Evolutionary conservation across 2,888 invertebrate species (phyloP), one percentile per base, ranked within the genome.

Genomic region (Merodon equestris): DNA sequence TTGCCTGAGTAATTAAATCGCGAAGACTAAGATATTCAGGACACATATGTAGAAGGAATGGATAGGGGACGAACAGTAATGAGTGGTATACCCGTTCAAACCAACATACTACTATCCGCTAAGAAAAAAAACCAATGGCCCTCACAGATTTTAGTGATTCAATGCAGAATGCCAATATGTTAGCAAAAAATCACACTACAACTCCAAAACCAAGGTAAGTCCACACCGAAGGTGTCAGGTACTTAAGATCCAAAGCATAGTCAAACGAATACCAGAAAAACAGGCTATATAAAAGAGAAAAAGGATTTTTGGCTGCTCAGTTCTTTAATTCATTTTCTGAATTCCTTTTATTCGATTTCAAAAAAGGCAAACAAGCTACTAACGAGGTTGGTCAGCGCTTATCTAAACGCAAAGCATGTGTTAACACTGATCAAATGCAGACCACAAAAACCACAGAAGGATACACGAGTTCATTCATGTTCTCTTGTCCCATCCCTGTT

Each of bases 351-450:
- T 77, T 77, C 72, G 53, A 77, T 68, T 67, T 47, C 54, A 73
- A 72, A 68, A 48, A 1, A 19, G 13, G 5, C 40, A 9, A 40
- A 9, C 12, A 40, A 40, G 10, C 36, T 5, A 36, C 36, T 5
- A 36, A 7, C 36, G 36, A 42, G 77, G 67, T 68, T 61, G 76
- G 61, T 36, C 64, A 27, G 60, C 67, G 67, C 73, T 77, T 77
- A 77, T 77, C 77, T 77, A 77, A 72, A 77, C 63, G 61, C 77
- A 72, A 77, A 77, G 77, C 77, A 77, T 77, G 67, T 77, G 77
- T 77, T 77, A 77, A 77, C 77, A 77, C 72, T 53, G 67, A 72
- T 77, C 77, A 73, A 77, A 77, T 68, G 61, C 67, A 67, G 67
- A 63, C 67, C 72, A 77, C 67, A 63, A 72, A 64, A 67, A 77